phyloP scores from a whole-genome alignment of 1,140 invertebrate species.

The Gonatopus flavifemur region DNA sequence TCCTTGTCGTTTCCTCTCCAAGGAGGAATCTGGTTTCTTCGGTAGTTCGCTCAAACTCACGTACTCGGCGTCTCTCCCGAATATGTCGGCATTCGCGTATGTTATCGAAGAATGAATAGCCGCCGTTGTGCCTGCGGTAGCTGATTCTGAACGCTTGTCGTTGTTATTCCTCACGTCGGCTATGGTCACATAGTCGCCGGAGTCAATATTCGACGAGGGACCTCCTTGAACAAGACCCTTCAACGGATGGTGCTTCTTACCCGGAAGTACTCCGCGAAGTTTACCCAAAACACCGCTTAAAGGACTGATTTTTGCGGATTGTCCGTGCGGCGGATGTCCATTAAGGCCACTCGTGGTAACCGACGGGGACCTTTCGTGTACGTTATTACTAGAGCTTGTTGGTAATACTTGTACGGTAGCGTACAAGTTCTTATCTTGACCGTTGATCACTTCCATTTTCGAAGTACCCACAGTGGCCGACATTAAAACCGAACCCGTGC shows the following conservation, averaged over 20 bases:
- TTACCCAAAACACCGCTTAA: conserved; percentile 52
- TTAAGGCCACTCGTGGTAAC: conserved; percentile 17
- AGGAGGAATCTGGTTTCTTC: conserved; percentile 53
- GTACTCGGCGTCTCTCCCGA: conserved; percentile 69
- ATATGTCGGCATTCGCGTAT: conserved; percentile 50
- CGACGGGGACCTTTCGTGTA: conserved; percentile 3
- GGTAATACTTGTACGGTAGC: conserved; percentile 55
- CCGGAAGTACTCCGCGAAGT: conserved; percentile 52
- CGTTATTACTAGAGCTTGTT: too few relatives aligned
- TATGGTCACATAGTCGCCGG: conserved; percentile 83
- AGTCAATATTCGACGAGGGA: conserved; percentile 61
- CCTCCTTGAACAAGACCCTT: conserved; percentile 37
- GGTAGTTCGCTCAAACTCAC: conserved; percentile 80
- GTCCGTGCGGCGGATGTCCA: conserved; percentile 1
- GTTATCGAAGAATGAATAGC: conserved; percentile 26
- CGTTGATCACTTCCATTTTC: conserved; percentile 59
- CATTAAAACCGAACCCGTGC: conserved; percentile 41
- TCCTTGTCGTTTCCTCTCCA: conserved; percentile 65
- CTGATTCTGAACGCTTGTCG: conserved; percentile 57
- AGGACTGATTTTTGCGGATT: conserved; percentile 36
- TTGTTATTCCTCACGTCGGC: conserved; percentile 79
- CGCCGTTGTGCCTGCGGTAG: conserved; percentile 8
- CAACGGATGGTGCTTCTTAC: conserved; percentile 55
- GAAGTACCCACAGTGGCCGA: conserved; percentile 53
- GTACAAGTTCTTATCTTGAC: conserved; percentile 59